phyloP scores from a whole-genome alignment of 2,888 invertebrate species.

The Drosophila stalkeri region DNA sequence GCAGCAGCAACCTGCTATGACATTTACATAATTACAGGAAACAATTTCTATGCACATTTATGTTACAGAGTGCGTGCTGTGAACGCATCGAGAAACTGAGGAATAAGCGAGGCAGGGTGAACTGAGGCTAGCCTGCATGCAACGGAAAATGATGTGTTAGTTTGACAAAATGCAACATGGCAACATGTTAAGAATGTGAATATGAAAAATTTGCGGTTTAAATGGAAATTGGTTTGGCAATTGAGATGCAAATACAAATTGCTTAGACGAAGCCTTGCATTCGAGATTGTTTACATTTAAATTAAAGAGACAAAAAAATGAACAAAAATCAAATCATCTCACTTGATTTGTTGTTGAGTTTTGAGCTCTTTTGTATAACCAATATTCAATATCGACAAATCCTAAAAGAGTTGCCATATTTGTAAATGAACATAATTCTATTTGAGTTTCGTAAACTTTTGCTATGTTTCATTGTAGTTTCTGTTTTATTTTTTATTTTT shows the following conservation, averaged over 20 bases:
- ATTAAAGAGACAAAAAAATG: not conserved
- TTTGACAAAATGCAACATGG: conserved; percentile 68
- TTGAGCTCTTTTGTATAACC: not conserved
- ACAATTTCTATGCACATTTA: conserved; percentile 69
- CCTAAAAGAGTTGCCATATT: not conserved
- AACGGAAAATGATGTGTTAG: conserved; percentile 74
- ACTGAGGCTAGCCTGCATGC: conserved; percentile 20
- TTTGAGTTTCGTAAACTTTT: not conserved
- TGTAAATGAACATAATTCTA: not conserved
- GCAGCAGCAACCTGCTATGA: conserved; percentile 13
- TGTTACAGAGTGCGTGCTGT: conserved; percentile 61
- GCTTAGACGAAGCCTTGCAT: not conserved
- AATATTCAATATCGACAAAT: not conserved
- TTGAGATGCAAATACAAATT: conserved; percentile 7
- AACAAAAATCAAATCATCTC: not conserved
- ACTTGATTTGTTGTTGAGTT: not conserved
- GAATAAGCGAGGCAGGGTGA: not conserved
- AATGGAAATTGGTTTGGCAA: conserved; percentile 15
- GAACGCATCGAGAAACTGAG: conserved; percentile 13
- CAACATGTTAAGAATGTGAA: conserved; percentile 22
- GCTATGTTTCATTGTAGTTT: not conserved
- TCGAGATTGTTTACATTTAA: not conserved
- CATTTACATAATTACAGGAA: conserved; percentile 78
- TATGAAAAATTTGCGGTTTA: conserved; percentile 13
- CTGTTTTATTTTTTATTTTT: too few relatives aligned